These are phyloP conservation scores for Myripristis murdjan DNA, from an alignment of 2,797 vertebrate genomes.

Conservation along the genomic window DNA sequence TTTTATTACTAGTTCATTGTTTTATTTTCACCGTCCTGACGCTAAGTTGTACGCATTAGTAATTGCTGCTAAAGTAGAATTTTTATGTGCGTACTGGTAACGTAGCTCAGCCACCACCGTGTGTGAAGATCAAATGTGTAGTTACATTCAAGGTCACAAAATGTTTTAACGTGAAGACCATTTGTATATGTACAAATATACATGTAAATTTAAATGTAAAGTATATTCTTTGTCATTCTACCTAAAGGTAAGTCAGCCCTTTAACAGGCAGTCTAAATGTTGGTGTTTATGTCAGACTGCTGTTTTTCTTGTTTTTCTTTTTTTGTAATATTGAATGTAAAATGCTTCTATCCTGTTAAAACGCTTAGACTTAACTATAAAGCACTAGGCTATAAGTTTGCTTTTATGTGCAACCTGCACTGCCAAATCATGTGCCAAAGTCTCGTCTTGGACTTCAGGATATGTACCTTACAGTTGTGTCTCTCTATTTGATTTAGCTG, in stretches of 20 bases:
- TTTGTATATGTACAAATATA: constrained; percentile 46
- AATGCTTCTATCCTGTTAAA: constrained; percentile 49
- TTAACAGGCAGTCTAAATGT: constrained; percentile 55
- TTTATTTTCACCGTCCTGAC: constrained; percentile 37
- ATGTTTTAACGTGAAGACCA: constrained; percentile 12
- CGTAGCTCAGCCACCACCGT: constrained; percentile 47
- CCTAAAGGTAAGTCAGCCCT: constrained; percentile 49
- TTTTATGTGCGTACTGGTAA: constrained; percentile 43
- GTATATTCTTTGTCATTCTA: constrained; percentile 62
- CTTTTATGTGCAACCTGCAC: constrained; percentile 35
- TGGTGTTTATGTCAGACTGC: constrained; percentile 47
- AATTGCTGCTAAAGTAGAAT: constrained; percentile 77
- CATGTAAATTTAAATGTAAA: constrained; percentile 67
- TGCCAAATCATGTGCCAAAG: constrained; percentile 73
- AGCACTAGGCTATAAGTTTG: constrained; percentile 61
- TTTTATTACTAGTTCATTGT: not conserved
- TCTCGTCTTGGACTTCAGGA: constrained; percentile 31
- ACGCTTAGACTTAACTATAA: constrained; percentile 39
- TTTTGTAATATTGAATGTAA: constrained; percentile 72
- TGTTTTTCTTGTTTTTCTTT: constrained; percentile 41
- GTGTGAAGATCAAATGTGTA: constrained; percentile 45
- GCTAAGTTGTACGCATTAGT: constrained; percentile 55
- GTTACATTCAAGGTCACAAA: constrained; percentile 37
- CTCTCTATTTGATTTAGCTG: constrained; percentile 31
- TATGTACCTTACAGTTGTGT: constrained; percentile 42